A percentile compares a stretch with the other conserved stretches of the same genome.
These are phyloP conservation scores for Clostera curtula DNA, from an alignment of 2,888 invertebrate genomes.

Conservation along the genomic window DNA sequence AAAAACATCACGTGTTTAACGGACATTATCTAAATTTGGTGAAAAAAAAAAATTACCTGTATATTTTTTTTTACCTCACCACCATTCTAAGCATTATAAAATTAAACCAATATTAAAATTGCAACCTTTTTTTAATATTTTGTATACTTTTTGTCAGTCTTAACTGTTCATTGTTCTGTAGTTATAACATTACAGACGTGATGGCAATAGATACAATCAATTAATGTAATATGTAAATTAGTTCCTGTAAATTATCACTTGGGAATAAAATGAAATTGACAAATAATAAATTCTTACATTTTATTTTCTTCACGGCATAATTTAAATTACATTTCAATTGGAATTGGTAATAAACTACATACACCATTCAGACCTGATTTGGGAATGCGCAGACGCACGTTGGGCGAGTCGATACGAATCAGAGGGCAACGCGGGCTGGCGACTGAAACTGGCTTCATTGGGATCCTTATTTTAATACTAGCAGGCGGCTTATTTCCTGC, in stretches of 20 bases:
- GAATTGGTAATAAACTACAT: constrained; percentile 57
- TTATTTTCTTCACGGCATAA: constrained; percentile 49
- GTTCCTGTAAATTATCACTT: constrained; percentile 13
- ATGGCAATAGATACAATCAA: constrained; percentile 10
- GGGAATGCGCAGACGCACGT: constrained; percentile 51
- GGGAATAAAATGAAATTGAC: constrained; percentile 54
- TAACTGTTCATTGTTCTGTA: constrained; percentile 10
- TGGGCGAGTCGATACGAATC: constrained; percentile 34
- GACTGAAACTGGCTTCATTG: constrained; percentile 39
- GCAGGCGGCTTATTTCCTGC: constrained; percentile 51
- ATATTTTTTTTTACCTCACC: background rate
- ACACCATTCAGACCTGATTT: constrained; percentile 56
- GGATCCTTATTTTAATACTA: constrained; percentile 21
- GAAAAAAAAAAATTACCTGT: background rate
- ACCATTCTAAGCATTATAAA: background rate
- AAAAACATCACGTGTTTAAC: no score
- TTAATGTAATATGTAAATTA: constrained; percentile 10
- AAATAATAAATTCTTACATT: constrained; percentile 60
- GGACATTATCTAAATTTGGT: constrained; percentile 1
- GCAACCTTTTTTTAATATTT: background rate
- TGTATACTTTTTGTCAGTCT: background rate
- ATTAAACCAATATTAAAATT: background rate
- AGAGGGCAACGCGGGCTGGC: constrained; percentile 23
- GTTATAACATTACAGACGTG: constrained; percentile 9
- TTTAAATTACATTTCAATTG: constrained; percentile 57